Base-by-base conservation (phyloP, 2,797 vertebrate species). In the Lagocephalus sceleratus region DNA sequence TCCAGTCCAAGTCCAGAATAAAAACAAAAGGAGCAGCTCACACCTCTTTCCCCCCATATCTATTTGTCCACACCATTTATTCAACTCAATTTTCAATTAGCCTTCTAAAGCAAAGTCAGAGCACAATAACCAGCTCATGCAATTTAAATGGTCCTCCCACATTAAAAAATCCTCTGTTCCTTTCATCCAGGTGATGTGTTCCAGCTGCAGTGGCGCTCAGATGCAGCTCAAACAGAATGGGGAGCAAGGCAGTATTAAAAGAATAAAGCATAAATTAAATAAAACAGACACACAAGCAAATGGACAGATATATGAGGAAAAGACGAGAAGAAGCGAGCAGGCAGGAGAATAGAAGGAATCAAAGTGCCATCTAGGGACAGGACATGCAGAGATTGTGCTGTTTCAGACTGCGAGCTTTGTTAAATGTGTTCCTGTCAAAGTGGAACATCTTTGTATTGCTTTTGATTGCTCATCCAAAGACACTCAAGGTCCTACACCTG, bases 71-170 rank as follows among this genome's bases (percentile, higher is more conserved):
- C 54, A 76, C 23, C 7, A 14, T 35, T 45, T 44, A 66, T 78
- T 73, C 54, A 66, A 53, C 54, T 76, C 40, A 20, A 51, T 80
- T 82, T 82, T 77, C 63, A 81, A 87, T 86, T 83, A 86, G 67
- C 71, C 70, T 51, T 68, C 70, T 45, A 68, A 65, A 65, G 67
- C 63, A 53, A 82, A 84, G 76, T 81, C 54, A 67, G 48, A 62
- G 46, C 70, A 82, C 71, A 81, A 82, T 76, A 75, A 73, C 57
- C 73, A 48, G 66, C 82, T 87, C 82, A 87, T 87, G 79, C 66
- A 87, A 87, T 89, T 84, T 81, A 86, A 80, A 87, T 87, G 68
- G 48, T 67, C 60, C 23, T 63, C 57, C 51, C 53, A 68, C 67
- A 81, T 72, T 66, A 84, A 82, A 57, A 73, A 75, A 81, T 62